These are phyloP conservation scores for Limnodromus scolopaceus DNA, from an alignment of 2,797 vertebrate species.

Conservation along the genomic window DNA sequence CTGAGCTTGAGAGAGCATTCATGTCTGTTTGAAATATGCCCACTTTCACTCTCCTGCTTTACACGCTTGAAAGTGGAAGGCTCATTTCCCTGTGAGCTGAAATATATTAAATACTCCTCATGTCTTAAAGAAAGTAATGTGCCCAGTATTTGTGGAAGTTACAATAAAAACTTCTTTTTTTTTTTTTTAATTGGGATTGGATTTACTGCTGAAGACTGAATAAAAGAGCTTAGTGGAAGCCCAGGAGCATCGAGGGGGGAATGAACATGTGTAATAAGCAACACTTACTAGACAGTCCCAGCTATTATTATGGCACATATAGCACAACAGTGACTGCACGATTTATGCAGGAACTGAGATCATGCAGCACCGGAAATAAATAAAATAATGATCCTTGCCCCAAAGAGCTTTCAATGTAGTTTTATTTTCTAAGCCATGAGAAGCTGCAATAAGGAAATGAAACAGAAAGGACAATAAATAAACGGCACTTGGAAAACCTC, in stretches of 20 bases:
- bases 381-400: conserved; percentile 1
- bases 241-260: background rate
- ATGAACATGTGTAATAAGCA: background rate
- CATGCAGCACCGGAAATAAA: conserved; percentile 33
- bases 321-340: background rate
- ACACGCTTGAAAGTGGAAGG: background rate
- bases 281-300: conserved; percentile 1
- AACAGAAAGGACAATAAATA: conserved; percentile 46
- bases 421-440: conserved; percentile 31
- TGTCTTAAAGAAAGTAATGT: conserved; percentile 7
- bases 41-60: conserved; percentile 44
- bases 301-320: background rate
- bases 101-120: background rate
- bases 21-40: conserved; percentile 59
- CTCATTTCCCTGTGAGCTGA: conserved; percentile 35
- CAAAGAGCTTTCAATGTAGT: conserved; percentile 21
- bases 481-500: background rate
- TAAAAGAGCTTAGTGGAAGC: conserved; percentile 1
- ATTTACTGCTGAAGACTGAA: background rate
- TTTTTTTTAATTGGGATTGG: background rate
- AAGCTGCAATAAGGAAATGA: conserved; percentile 42
- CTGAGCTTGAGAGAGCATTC: conserved; percentile 42
- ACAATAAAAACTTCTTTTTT: background rate
- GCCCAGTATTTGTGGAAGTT: background rate
- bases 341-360: conserved; percentile 55